Evolutionary conservation across 2,113 vertebrate genomes (phyloP), one percentile per base, ranked within the genome.

Genomic region (Turnix velox): DNA sequence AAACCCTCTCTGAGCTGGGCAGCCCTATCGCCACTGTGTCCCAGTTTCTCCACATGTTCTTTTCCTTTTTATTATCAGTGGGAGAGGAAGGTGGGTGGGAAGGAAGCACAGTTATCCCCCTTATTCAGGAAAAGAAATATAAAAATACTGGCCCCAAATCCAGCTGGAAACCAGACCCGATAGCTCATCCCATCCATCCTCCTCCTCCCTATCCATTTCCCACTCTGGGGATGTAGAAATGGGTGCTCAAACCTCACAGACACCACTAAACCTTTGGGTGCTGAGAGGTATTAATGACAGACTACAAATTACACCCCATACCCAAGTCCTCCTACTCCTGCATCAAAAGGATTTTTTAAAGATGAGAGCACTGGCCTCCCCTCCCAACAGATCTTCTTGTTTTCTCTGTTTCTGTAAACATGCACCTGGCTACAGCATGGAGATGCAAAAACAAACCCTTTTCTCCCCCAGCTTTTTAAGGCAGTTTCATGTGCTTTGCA

Each of bases 51-150:
- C 54, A 55, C 65, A 57, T 80, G 59, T 68, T 45, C 20, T 12
- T 71, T 62, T 52, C 75, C 72, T 61, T 84, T 86, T 81, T 86
- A 55, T 86, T 90, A 74, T 62, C 48, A 67, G 75, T 28, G 74
- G 6, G 69, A 48, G 72, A 67, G 72, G 61, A 24, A 88, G 37
- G 90, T 14, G 76, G 51, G 84, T 68, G 90, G 73, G 85, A 88
- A 84, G 65, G 69, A 78, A 90, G 83, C 59, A 46, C 58, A 62
- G 51, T 63, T 59, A 69, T 39, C 51, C 67, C 48, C 72, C n/a
- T 51, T 10, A 37, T 46, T 30, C 59, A 77, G 72, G 49, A 46
- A 25, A 46, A 92, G 75, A 40, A 77, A 62, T 55, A 82, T 8
- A 10, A 88, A 87, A 40, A 4, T 51, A 69, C 28, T 35, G 63